Evolutionary conservation across 64 coral and sea anemone species (phyloP).

Genomic region (Catalaphyllia jardinei): DNA sequence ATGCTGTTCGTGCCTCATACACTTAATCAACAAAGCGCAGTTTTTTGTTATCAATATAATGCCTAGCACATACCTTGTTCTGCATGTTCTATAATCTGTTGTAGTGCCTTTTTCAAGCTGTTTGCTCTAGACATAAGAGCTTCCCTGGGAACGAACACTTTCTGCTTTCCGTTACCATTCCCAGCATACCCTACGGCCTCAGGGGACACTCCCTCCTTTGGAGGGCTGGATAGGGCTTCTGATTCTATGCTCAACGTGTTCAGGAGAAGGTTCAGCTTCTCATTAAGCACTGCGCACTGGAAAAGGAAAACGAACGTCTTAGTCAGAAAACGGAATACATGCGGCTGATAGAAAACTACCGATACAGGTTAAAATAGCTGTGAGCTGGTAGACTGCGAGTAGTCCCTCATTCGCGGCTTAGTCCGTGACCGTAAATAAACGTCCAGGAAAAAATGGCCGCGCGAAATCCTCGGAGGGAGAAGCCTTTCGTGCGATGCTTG

Average conservation of each 20-base stretch:
- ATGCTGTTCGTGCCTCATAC: no score
- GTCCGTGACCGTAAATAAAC: no score
- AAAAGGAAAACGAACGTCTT: slow-evolving; percentile 14
- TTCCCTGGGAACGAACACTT: slow-evolving; percentile 93
- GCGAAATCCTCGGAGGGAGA: no score
- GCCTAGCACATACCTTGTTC: slow-evolving; percentile 65
- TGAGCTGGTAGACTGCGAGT: no score
- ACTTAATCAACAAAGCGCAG: no score
- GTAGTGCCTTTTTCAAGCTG: slow-evolving; percentile 93
- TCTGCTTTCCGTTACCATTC: slow-evolving; percentile 75
- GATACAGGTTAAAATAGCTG: no score
- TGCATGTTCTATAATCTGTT: slow-evolving; percentile 96
- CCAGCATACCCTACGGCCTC: slow-evolving; percentile 32
- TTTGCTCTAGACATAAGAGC: slow-evolving; percentile 98
- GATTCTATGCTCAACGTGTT: slow-evolving; percentile 90
- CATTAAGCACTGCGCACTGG: slow-evolving; percentile 90
- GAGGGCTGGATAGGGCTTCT: slow-evolving; percentile 67
- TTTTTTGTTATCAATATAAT: background rate
- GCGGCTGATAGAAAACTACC: background rate
- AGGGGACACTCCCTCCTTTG: slow-evolving; percentile 56
- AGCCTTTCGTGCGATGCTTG: no score
- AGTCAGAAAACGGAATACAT: background rate
- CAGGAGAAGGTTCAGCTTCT: slow-evolving; percentile 87
- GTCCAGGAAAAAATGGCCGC: no score
- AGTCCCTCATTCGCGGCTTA: no score